A percentile compares a stretch with the other conserved stretches of the same genome.
These are phyloP conservation scores for Dryas iulia DNA, from an alignment of 1,140 invertebrate species.

Conservation along the genomic window DNA sequence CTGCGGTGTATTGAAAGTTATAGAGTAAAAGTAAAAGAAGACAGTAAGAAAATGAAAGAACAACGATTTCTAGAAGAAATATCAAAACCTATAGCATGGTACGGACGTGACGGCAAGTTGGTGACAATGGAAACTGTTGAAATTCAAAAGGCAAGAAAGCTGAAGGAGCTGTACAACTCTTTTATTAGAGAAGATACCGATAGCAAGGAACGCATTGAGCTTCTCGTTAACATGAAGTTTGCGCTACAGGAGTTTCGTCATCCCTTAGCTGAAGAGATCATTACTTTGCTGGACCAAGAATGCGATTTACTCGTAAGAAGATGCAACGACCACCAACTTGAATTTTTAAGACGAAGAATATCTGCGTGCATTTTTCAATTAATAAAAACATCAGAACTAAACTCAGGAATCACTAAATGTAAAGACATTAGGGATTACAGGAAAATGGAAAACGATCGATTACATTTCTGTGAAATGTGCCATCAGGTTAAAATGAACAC, in stretches of 20 bases:
- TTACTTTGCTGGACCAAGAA: slow-evolving; percentile 82
- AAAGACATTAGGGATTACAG: slow-evolving; percentile 73
- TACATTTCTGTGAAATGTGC: slow-evolving; percentile 80
- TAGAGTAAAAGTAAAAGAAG: slow-evolving; percentile 79
- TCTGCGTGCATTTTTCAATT: slow-evolving; percentile 78
- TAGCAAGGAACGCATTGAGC: slow-evolving; percentile 80
- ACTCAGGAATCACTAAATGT: slow-evolving; percentile 76
- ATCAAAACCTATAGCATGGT: slow-evolving; percentile 83
- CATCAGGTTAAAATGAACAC: slow-evolving; percentile 78
- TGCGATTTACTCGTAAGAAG: slow-evolving; percentile 80
- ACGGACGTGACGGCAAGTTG: slow-evolving; percentile 79
- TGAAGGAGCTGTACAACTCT: slow-evolving; percentile 81
- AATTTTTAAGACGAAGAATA: slow-evolving; percentile 82
- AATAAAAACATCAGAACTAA: slow-evolving; percentile 79
- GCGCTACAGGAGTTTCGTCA: slow-evolving; percentile 80
- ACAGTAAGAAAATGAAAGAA: slow-evolving; percentile 78
- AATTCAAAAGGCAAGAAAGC: slow-evolving; percentile 83
- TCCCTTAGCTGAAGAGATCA: slow-evolving; percentile 79
- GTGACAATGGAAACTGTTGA: slow-evolving; percentile 84
- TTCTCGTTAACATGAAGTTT: slow-evolving; percentile 81
- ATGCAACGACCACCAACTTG: slow-evolving; percentile 74
- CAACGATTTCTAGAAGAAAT: slow-evolving; percentile 82
- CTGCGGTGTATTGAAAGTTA: slow-evolving; percentile 83
- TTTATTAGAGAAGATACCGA: slow-evolving; percentile 75
- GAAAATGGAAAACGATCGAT: slow-evolving; percentile 74